Evolutionary conservation across 2,888 invertebrate genomes (phyloP).

Genomic region (Ormyrus thymus): DNA sequence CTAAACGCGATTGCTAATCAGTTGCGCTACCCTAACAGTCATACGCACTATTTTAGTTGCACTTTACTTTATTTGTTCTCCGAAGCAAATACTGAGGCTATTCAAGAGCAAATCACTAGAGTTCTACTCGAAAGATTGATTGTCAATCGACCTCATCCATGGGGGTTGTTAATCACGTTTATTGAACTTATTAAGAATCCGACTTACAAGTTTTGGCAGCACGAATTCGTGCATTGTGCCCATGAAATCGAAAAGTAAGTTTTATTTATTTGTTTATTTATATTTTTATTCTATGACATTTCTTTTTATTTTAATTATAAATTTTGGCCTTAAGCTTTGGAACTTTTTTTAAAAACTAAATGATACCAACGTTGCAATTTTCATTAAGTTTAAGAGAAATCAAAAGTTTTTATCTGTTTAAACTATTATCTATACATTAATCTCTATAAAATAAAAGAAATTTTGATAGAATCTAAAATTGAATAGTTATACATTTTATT

Average conservation of each 20-base stretch:
- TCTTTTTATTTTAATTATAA: background rate
- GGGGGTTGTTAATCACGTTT: conserved; percentile 99
- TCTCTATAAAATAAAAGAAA: no score
- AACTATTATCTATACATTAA: no score
- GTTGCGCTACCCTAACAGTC: conserved; percentile 98
- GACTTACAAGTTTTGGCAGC: conserved; percentile 98
- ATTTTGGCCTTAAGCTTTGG: background rate
- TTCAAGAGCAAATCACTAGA: conserved; percentile 98
- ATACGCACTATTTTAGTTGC: conserved; percentile 99
- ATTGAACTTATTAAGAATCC: conserved; percentile 99
- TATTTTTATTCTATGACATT: conserved; percentile 9
- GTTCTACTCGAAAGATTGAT: conserved; percentile 97
- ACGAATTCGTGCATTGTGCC: conserved; percentile 99
- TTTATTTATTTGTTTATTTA: conserved; percentile 8
- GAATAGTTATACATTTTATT: no score
- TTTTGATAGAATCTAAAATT: no score
- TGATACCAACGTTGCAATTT: no score
- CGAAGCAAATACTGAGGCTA: conserved; percentile 97
- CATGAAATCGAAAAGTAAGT: conserved; percentile 99
- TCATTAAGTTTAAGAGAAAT: no score
- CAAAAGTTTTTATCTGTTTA: no score
- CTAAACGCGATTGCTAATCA: conserved; percentile 99
- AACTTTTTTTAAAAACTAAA: no score
- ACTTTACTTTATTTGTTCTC: conserved; percentile 97
- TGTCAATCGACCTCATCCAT: conserved; percentile 98